These are phyloP conservation scores for Drosophila eohydei DNA, from an alignment of 2,888 invertebrate genomes.

Conservation along the genomic window DNA sequence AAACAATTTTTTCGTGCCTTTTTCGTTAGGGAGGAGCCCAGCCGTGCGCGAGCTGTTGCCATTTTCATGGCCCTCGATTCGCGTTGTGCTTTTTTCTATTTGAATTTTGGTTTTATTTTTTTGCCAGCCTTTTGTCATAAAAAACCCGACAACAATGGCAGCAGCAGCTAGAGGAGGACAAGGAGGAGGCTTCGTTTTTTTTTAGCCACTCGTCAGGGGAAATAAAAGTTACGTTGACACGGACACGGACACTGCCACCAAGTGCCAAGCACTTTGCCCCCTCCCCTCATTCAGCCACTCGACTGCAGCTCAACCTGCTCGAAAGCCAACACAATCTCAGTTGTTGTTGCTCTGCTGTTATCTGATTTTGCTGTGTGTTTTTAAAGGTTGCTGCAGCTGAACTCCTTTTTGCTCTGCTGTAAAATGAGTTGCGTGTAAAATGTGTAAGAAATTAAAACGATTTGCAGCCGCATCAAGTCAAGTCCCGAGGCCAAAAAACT, in stretches of 20 bases:
- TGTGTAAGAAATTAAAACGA: slow-evolving; percentile 74
- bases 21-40: slow-evolving; percentile 1
- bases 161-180: slow-evolving; percentile 10
- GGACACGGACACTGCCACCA: slow-evolving; percentile 61
- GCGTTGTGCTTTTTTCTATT: slow-evolving; percentile 14
- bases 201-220: slow-evolving; percentile 64
- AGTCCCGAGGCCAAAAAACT: slow-evolving; percentile 19
- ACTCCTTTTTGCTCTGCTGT: slow-evolving; percentile 22
- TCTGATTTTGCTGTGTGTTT: slow-evolving; percentile 40
- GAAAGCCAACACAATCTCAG: slow-evolving; percentile 45
- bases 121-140: slow-evolving; percentile 54
- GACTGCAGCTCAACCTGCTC: not conserved
- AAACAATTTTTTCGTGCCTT: slow-evolving; percentile 48
- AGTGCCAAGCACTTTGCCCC: slow-evolving; percentile 67
- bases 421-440: slow-evolving; percentile 59
- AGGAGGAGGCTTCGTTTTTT: slow-evolving; percentile 23
- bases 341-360: slow-evolving; percentile 40
- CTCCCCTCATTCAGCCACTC: not conserved
- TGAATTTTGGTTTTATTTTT: slow-evolving; percentile 19
- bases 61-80: slow-evolving; percentile 57
- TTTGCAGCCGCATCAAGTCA: slow-evolving; percentile 21
- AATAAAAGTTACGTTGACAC: slow-evolving; percentile 79
- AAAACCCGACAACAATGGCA: slow-evolving; percentile 67
- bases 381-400: slow-evolving; percentile 14
- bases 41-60: slow-evolving; percentile 63